Base-by-base conservation (phyloP, 2,888 invertebrate genomes). In the Pyrocoelia pectoralis region DNA sequence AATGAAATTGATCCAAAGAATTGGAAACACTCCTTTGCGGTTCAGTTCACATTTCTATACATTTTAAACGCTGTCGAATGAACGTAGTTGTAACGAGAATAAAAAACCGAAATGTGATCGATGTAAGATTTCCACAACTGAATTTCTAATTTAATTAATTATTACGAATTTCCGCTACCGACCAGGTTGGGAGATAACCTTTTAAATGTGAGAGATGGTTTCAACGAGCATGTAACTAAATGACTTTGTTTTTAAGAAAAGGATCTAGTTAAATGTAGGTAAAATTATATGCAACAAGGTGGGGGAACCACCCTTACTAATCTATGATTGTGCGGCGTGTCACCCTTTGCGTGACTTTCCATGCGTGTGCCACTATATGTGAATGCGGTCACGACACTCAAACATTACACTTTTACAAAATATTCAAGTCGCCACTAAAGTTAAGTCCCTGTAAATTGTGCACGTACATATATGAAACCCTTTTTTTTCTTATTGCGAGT, bases 271-370 rank as follows among this genome's bases (percentile, higher is more conserved):
- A 57, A 50, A 67, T 56, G 63, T 65, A 68, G 53, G 60, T 51
- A 61, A 66, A 63, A 51, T 61, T 56, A 53, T 53, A 57, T 54
- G 53, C 61, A 50, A 43, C 43, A 49, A 59, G 68, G 69, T 69
- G 69, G 70, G n/a, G 65, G 54, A 62, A 59, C 58, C 66, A 58
- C 68, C 70, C 67, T 56, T 70, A 69, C 73, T 76, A 76, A 76
- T 76, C 76, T 76, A 74, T 74, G 76, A 76, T 75, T 76, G 73
- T 70, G 72, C 73, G 73, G 72, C 71, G 71, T 73, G 73, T 73
- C 71, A 73, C 71, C 71, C 66, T 61, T 76, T 68, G 75, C 75
- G 75, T 76, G 75, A 75, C 73, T 69, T 54, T 59, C 68, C 66
- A 68, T 75, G 74, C 73, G 73, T 75, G 75, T 69, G 66, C 62